Conservation (phyloP, 2,113 vertebrate species). For the Salminus brasiliensis region DNA sequence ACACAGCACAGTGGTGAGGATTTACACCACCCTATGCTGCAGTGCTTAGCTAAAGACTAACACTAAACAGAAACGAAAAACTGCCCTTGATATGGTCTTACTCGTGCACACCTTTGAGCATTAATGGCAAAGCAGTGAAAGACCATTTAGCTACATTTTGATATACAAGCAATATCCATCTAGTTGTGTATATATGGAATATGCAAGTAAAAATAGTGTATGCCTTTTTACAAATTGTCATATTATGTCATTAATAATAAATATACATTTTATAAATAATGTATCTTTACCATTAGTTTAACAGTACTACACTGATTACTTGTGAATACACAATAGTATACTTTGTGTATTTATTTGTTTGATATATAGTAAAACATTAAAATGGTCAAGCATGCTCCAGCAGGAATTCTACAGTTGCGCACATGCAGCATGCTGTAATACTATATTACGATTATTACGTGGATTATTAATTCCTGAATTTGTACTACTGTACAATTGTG, state of each 20-base stretch:
- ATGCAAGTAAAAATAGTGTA: too few species aligned
- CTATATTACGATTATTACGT: too few species aligned
- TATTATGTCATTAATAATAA: too few species aligned
- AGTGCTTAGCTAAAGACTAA: neutral
- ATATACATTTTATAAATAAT: too few species aligned
- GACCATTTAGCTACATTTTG: neutral
- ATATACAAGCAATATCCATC: neutral
- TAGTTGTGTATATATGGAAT: too few species aligned
- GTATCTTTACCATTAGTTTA: too few species aligned
- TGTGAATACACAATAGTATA: neutral
- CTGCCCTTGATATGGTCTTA: neutral
- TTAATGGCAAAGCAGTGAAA: neutral
- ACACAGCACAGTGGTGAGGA: conserved; percentile 1
- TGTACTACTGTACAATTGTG: neutral
- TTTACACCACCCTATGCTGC: neutral
- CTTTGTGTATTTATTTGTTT: neutral
- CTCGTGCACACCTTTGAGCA: too few species aligned
- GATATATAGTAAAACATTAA: neutral
- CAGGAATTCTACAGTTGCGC: neutral
- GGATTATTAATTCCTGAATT: neutral
- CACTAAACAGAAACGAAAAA: too few species aligned
- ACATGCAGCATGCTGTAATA: neutral
- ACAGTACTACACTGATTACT: too few species aligned
- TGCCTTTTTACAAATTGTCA: too few species aligned
- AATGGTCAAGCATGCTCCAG: neutral